Conservation (phyloP, 2,113 vertebrate species). For the Nothocercus julius region DNA sequence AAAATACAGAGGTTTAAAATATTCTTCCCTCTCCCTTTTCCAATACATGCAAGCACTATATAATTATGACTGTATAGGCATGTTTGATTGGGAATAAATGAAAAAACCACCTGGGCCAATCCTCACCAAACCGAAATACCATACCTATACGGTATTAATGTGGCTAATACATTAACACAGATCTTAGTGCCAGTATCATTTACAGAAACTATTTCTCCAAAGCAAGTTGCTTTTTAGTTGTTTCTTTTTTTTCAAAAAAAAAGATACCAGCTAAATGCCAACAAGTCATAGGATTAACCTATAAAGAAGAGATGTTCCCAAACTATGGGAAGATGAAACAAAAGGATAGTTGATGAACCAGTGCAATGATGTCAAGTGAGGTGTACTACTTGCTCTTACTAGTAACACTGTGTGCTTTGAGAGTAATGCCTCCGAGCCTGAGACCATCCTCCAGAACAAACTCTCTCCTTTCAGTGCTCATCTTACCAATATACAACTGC, state of each 20-base stretch:
- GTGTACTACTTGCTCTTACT: conserved; percentile 6
- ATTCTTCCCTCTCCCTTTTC: neutral
- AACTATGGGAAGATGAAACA: neutral
- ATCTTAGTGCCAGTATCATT: neutral
- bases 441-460: conserved; percentile 33
- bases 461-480: neutral
- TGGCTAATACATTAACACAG: neutral
- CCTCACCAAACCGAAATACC: neutral
- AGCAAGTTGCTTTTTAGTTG: neutral
- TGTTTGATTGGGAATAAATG: neutral
- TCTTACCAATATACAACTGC: neutral
- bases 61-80: neutral
- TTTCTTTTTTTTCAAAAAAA: neutral
- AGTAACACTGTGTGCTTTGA: neutral
- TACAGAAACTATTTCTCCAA: neutral
- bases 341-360: neutral
- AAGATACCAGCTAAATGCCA: neutral
- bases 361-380: neutral
- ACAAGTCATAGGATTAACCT: neutral
- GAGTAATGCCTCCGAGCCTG: neutral
- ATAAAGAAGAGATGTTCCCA: neutral
- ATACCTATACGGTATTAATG: neutral
- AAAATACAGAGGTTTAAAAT: neutral
- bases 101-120: neutral
- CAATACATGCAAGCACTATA: neutral